Percentiles rank a stretch among this genome's conserved stretches.
Conservation (phyloP, 2,797 vertebrate genomes). For the Oreortyx pictus region DNA sequence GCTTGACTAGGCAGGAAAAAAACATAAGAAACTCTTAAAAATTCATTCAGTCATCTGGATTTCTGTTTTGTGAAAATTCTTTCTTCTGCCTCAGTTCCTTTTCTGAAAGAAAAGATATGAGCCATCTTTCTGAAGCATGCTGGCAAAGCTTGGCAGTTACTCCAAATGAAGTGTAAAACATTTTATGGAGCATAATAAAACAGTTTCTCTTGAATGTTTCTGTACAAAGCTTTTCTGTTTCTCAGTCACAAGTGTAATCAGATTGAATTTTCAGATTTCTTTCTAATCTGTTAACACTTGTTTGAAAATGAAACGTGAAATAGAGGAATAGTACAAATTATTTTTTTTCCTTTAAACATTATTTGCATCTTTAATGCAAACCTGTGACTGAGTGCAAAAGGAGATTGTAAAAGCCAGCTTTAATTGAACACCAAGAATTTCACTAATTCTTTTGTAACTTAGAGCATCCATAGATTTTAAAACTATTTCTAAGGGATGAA, state of each 20-base stretch:
- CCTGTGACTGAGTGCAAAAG: background rate
- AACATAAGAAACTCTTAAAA: background rate
- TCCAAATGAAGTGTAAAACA: slow-evolving; percentile 13
- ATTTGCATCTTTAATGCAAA: background rate
- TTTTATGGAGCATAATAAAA: background rate
- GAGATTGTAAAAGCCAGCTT: background rate
- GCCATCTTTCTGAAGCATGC: background rate
- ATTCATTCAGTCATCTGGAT: background rate
- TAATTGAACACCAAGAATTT: background rate
- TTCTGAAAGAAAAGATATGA: background rate
- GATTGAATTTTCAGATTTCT: slow-evolving; percentile 21
- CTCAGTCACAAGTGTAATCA: background rate
- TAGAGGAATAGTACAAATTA: background rate
- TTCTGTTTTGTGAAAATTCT: background rate
- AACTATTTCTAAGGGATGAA: background rate
- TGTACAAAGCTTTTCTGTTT: slow-evolving; percentile 3
- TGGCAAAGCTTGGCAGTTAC: background rate
- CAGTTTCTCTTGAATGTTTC: slow-evolving; percentile 1
- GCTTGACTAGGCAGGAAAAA: background rate
- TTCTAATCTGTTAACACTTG: background rate
- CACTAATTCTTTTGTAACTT: slow-evolving; percentile 10
- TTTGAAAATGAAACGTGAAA: background rate
- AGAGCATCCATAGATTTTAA: background rate
- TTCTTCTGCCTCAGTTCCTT: background rate
- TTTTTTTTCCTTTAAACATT: background rate